phyloP scores from a whole-genome alignment of 2,888 invertebrate species.

The Tuberolachnus salignus region DNA sequence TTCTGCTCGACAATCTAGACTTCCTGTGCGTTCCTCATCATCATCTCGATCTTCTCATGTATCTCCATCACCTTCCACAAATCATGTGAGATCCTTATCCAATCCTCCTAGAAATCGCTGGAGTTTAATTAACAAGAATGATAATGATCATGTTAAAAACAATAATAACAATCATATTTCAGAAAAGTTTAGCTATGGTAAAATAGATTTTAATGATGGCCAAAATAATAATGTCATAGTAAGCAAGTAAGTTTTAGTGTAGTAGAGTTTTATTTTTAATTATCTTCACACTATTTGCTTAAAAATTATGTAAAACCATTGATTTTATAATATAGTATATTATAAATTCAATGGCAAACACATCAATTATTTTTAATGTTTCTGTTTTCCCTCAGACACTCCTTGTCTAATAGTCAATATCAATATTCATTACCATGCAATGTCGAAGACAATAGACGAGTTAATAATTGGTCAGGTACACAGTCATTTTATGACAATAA shows the following conservation, averaged over 20 bases:
- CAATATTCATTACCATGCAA: conserved; percentile 32
- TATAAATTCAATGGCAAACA: background rate
- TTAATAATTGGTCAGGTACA: conserved; percentile 46
- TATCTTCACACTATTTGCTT: background rate
- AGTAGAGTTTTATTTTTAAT: background rate
- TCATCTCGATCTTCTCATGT: conserved; percentile 43
- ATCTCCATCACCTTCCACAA: background rate
- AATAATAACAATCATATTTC: conserved; percentile 39
- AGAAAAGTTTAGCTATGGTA: conserved; percentile 38
- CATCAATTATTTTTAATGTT: conserved; percentile 19
- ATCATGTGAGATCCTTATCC: conserved; percentile 30
- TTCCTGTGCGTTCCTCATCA: conserved; percentile 45
- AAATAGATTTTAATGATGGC: conserved; percentile 48
- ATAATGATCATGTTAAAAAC: conserved; percentile 36
- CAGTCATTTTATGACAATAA: conserved; percentile 45
- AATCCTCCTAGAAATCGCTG: conserved; percentile 42
- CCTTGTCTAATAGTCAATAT: conserved; percentile 32
- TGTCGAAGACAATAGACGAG: conserved; percentile 45
- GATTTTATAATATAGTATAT: no score
- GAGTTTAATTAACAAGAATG: conserved; percentile 25
- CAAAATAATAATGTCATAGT: conserved; percentile 35
- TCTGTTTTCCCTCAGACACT: conserved; percentile 29
- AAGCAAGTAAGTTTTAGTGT: conserved; percentile 43
- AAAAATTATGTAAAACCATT: background rate
- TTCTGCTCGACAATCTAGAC: conserved; percentile 46